Evolutionary conservation across 2,797 vertebrate species (phyloP).

Genomic region (Mormyrus proboscirostris): DNA sequence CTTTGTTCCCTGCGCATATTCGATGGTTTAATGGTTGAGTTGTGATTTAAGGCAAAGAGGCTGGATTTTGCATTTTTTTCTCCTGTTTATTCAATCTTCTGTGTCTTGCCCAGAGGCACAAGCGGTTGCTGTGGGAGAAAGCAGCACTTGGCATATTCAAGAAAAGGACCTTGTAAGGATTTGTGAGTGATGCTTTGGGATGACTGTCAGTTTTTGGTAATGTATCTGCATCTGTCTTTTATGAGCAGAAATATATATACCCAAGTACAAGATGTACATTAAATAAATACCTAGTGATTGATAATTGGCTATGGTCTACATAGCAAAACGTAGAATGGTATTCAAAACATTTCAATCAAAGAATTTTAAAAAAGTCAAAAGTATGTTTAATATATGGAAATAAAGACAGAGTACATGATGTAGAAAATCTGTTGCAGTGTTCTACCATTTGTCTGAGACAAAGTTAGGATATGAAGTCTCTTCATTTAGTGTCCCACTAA

Average conservation of each 20-base stretch:
- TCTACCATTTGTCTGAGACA: constrained; percentile 75
- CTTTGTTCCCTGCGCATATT: constrained; percentile 63
- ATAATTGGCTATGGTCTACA: neutral
- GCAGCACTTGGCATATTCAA: neutral
- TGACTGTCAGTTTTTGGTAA: neutral
- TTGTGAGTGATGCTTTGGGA: neutral
- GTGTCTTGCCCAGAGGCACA: constrained; percentile 71
- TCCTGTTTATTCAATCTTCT: constrained; percentile 67
- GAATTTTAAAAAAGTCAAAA: neutral
- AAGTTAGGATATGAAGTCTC: constrained; percentile 73
- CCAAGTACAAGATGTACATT: neutral
- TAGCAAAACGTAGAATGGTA: neutral
- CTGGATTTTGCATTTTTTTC: constrained; percentile 57
- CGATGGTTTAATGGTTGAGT: constrained; percentile 67
- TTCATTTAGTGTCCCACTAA: constrained; percentile 64
- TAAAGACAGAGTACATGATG: neutral
- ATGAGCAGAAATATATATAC: neutral
- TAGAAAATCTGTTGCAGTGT: neutral
- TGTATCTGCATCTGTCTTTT: neutral
- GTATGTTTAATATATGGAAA: neutral
- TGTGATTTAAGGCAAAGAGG: constrained; percentile 57
- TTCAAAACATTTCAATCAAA: neutral
- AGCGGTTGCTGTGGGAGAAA: constrained; percentile 56
- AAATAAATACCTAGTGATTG: neutral
- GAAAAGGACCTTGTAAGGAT: neutral